phyloP scores from a whole-genome alignment of 2,797 vertebrate species.

The Paguma larvata region DNA sequence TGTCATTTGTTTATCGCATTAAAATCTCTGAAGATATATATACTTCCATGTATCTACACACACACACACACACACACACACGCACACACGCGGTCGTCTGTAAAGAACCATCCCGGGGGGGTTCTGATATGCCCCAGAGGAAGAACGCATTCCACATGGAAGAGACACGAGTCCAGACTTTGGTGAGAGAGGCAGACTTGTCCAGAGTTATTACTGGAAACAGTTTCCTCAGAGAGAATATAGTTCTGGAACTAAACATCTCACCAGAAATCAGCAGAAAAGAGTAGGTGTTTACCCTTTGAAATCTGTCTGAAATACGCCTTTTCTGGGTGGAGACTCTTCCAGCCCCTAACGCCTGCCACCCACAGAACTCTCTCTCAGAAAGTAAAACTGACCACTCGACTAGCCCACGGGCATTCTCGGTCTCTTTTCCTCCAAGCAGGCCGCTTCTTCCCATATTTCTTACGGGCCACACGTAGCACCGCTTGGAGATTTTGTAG shows the following conservation, averaged over 20 bases:
- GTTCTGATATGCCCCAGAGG: neutral
- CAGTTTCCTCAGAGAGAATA: neutral
- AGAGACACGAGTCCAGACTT: neutral
- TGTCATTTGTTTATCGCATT: neutral
- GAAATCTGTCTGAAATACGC: neutral
- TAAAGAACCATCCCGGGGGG: neutral
- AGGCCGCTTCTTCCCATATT: neutral
- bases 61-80: neutral
- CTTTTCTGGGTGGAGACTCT: neutral
- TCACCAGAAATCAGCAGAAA: slow-evolving; percentile 5
- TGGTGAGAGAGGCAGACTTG: neutral
- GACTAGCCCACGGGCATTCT: neutral
- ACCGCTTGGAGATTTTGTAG: neutral
- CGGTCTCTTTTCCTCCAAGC: neutral
- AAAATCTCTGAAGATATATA: neutral
- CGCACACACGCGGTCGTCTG: neutral
- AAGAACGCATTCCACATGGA: neutral
- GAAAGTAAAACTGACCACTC: neutral
- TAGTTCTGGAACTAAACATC: neutral
- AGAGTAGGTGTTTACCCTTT: neutral
- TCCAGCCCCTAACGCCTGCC: neutral
- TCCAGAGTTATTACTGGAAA: neutral
- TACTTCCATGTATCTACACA: neutral
- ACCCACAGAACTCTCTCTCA: neutral
- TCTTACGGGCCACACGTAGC: neutral